A percentile compares a stretch with the other conserved stretches of the same genome.
Conservation (phyloP, 1,140 invertebrate genomes). For the Trachelipus rathkii region DNA sequence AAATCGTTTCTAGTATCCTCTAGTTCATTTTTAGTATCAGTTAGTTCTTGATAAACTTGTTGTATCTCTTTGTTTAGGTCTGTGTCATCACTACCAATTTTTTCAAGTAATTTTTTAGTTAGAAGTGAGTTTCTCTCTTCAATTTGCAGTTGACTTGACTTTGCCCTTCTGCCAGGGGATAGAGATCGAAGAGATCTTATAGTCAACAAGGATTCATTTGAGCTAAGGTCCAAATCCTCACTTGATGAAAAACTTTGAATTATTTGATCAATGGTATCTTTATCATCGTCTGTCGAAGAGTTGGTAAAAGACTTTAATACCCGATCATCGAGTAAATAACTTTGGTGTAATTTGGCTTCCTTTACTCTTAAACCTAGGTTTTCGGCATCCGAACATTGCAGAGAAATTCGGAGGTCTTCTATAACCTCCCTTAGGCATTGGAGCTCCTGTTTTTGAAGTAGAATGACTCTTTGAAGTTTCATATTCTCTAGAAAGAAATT, state of each 20-base stretch:
- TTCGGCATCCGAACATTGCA: constrained; percentile 7
- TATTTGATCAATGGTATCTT: background rate
- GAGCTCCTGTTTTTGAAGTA: background rate
- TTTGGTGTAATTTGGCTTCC: background rate
- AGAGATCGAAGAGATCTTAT: background rate
- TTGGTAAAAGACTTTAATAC: background rate
- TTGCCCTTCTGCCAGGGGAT: background rate
- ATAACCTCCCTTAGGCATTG: background rate
- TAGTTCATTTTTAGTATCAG: background rate
- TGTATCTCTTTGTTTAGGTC: background rate
- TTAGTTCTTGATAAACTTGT: background rate
- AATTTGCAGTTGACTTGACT: background rate
- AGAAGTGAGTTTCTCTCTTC: background rate
- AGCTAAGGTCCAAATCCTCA: background rate
- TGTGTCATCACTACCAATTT: background rate
- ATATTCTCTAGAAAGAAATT: background rate
- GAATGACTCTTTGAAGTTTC: background rate
- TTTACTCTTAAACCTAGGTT: background rate
- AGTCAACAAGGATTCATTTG: background rate
- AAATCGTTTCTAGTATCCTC: background rate
- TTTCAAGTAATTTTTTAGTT: background rate
- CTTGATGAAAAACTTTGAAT: background rate
- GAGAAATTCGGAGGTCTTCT: background rate
- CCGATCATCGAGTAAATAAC: too few species aligned
- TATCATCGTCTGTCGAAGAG: background rate